Base-by-base conservation (phyloP, 2,888 invertebrate species). In the Tipula confusa region DNA sequence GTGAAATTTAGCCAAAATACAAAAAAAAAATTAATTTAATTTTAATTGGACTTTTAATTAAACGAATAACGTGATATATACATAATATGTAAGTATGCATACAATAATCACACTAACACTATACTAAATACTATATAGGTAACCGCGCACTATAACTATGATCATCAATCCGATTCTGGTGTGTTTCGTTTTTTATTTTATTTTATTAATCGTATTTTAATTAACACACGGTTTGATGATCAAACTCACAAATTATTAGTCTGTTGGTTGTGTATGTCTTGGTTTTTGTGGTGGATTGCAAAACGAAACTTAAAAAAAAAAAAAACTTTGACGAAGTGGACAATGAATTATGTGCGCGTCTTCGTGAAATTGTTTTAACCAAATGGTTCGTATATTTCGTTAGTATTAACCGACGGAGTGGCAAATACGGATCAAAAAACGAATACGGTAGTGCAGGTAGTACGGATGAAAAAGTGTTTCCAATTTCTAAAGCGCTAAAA, bases 1-100 rank as follows among this genome's bases (percentile, higher is more conserved):
- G 64, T n/a, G 64, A 64, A 64, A 64, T 64, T 64, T 24, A 7
- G 24, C 24, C 64, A 24, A 64, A 64, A 24, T n/a, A n/a, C n/a
- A n/a, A 1, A 7, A 24, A 36, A n/a, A 24, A 64, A 64, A 64
- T 64, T 64, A 64, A 64, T 64, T 64, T 64, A n/a, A 64, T 64
- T 64, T 64, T 64, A 64, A 64, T 64, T 64, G 64, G n/a, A 18
- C 18, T 82, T 82, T 31, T 33, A 82, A 82, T 82, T 33, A 33
- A 33, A 5, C 31, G 33, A 82, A 31, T 33, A 82, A 82, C 82
- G 82, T 82, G 31, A 82, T 18, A 29, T 31, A 31, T 80, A 31
- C 13, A 81, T 29, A 29, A n/a, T n/a, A 80, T 80, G 29, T n/a
- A 80, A 13, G 1, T 80, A 29, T n/a, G n/a, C 2, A 5, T 5